These are phyloP conservation scores for Speoplatyrhinus poulsoni DNA, from an alignment of 2,113 vertebrate species.

Conservation along the genomic window DNA sequence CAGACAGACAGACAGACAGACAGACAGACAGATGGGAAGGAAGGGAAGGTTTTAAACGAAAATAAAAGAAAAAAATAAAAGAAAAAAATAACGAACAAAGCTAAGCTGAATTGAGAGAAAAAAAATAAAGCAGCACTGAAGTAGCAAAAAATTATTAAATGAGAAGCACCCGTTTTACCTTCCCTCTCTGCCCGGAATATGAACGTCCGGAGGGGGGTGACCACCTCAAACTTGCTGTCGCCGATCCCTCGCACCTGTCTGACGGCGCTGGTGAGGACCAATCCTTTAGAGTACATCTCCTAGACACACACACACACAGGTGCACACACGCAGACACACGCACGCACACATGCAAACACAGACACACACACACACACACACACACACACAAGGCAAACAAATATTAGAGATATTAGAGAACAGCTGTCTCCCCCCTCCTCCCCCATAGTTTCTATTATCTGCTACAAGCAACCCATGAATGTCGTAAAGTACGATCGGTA, in stretches of 20 bases:
- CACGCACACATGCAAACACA: no score
- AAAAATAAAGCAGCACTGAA: no score
- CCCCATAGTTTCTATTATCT: constrained; percentile 24
- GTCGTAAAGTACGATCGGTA: not conserved
- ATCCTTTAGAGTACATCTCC: constrained; percentile 97
- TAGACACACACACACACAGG: constrained; percentile 41
- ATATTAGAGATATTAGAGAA: not conserved
- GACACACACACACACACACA: no score
- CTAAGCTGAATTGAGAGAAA: not conserved
- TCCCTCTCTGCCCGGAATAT: constrained; percentile 91
- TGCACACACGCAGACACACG: no score
- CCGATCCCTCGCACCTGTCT: constrained; percentile 81
- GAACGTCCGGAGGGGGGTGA: constrained; percentile 89
- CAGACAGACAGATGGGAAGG: not conserved
- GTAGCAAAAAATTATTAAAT: not conserved
- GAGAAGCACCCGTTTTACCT: constrained; percentile 74
- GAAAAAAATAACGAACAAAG: not conserved
- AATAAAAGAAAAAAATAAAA: not conserved
- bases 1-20: constrained; percentile 28
- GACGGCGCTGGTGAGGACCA: constrained; percentile 87
- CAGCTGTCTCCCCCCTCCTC: no score
- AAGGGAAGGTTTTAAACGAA: not conserved
- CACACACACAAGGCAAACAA: not conserved
- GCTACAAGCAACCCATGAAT: not conserved
- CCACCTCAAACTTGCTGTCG: constrained; percentile 93